These are phyloP conservation scores for Bufotes viridis DNA, from an alignment of 2,797 vertebrate genomes.

Conservation along the genomic window DNA sequence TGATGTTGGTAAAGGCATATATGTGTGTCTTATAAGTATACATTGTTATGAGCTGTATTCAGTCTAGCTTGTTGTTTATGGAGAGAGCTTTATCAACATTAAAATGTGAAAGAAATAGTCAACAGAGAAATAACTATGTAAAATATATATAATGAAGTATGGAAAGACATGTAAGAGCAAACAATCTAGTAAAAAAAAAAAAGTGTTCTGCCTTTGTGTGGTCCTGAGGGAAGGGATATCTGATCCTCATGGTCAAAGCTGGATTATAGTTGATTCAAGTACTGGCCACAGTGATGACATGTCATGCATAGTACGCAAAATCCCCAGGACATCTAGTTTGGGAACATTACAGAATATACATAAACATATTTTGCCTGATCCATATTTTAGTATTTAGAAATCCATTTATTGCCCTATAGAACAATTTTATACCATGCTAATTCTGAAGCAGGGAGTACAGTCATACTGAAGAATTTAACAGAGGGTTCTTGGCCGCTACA, in stretches of 20 bases:
- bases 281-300: no score
- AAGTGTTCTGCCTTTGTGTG: neutral
- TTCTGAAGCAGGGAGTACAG: no score
- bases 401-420: no score
- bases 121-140: neutral
- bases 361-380: no score
- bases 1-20: constrained; percentile 2
- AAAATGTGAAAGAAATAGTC: neutral
- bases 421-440: no score
- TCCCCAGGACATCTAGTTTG: no score
- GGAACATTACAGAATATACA: no score
- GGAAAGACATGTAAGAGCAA: neutral
- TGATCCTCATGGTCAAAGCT: neutral
- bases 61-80: neutral
- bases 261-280: neutral
- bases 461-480: no score
- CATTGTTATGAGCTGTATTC: neutral
- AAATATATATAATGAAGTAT: neutral
- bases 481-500: no score
- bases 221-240: neutral
- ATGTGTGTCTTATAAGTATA: neutral
- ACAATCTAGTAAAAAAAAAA: neutral
- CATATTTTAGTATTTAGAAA: no score
- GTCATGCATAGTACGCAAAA: no score
- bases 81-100: neutral